Percentiles rank a stretch among this genome's conserved stretches.
Conservation (phyloP, 2,113 vertebrate species). For the Bubo bubo region DNA sequence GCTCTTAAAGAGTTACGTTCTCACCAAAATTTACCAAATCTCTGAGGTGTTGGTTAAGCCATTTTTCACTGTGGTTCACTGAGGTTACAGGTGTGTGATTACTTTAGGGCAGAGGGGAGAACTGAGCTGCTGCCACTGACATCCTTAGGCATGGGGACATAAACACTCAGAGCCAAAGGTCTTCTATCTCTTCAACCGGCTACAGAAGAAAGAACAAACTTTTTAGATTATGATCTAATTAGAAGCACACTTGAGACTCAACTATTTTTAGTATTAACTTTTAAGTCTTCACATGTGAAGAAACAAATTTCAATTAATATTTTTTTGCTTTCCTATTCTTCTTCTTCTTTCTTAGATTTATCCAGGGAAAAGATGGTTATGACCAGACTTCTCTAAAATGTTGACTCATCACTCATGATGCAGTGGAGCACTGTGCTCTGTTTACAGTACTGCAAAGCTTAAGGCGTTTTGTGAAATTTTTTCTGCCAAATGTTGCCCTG, state of each 20-base stretch:
- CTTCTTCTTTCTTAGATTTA: neutral
- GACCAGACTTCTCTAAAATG: neutral
- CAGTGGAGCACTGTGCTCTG: neutral
- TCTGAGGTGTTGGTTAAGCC: neutral
- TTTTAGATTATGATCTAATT: neutral
- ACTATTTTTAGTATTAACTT: neutral
- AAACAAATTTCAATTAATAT: neutral
- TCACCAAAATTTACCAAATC: neutral
- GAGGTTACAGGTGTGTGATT: neutral
- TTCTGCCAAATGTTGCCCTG: conserved; percentile 45
- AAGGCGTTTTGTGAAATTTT: neutral
- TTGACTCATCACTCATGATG: neutral
- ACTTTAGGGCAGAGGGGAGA: neutral
- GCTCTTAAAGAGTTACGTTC: neutral
- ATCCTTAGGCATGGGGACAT: neutral
- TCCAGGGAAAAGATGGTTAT: neutral
- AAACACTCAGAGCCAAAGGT: neutral
- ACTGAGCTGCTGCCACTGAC: neutral
- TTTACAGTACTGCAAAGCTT: neutral
- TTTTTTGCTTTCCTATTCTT: neutral
- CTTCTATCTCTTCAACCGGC: neutral
- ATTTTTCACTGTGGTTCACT: neutral
- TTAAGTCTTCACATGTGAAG: neutral
- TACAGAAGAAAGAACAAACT: neutral
- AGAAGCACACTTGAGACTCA: neutral